A percentile compares a stretch with the other conserved stretches of the same genome.
Conservation (phyloP, 2,888 invertebrate species). For the Scelioninae gen. 2 region DNA sequence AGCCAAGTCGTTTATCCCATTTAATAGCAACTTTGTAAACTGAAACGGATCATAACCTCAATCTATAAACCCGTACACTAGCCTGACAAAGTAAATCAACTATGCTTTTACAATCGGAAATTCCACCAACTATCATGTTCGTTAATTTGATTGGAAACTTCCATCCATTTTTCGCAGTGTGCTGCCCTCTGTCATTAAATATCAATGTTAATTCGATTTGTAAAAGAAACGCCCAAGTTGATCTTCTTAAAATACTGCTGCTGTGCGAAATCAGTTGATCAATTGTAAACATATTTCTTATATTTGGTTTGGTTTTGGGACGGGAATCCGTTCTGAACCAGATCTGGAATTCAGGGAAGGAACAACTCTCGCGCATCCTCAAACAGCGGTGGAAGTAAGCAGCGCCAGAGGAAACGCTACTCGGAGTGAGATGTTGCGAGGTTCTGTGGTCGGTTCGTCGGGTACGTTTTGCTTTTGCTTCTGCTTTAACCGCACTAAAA, state of each 20-base stretch:
- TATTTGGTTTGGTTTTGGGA: constrained; percentile 70
- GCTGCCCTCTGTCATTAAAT: no score
- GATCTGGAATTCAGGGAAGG: constrained; percentile 45
- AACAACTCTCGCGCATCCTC: constrained; percentile 26
- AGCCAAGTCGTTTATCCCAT: no score
- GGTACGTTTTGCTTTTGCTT: constrained; percentile 58
- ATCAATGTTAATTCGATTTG: no score
- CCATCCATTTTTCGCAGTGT: no score
- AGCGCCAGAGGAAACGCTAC: constrained; percentile 17
- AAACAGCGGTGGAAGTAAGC: constrained; percentile 24
- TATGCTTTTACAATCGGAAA: no score
- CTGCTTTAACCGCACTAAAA: constrained; percentile 67
- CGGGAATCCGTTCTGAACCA: constrained; percentile 50
- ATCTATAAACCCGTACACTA: no score
- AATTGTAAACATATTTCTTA: constrained; percentile 70
- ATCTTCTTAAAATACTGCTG: constrained; percentile 26
- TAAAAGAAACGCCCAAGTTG: no score
- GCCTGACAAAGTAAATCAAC: no score
- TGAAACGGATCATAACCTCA: no score
- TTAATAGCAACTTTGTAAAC: no score
- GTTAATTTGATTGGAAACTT: no score
- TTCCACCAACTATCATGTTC: no score
- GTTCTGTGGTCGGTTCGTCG: constrained; percentile 13
- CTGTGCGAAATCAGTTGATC: constrained; percentile 38
- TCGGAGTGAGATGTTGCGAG: constrained; percentile 29